A percentile compares a stretch with the other conserved stretches of the same genome.
phyloP scores from a whole-genome alignment of 2,888 invertebrate genomes.

The Lissocephala sabroskyi region DNA sequence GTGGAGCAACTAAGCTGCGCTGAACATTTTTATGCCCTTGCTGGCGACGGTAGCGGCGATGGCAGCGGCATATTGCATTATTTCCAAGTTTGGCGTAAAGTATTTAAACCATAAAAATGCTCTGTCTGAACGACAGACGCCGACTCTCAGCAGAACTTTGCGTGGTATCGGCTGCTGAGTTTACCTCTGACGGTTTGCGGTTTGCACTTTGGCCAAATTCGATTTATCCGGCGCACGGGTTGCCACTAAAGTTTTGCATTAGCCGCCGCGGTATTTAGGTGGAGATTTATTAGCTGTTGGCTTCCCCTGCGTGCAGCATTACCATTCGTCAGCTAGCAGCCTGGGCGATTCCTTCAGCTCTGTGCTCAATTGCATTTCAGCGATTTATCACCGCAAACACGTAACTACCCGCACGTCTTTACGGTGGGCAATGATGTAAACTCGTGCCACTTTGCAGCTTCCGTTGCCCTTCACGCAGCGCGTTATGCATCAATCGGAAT shows the following conservation, averaged over 20 bases:
- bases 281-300: constrained; percentile 47
- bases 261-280: constrained; percentile 32
- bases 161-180: neutral
- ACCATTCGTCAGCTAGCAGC: neutral
- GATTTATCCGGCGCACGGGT: constrained; percentile 17
- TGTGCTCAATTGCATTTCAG: constrained; percentile 1
- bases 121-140: neutral
- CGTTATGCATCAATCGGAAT: too few relatives aligned
- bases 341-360: too few relatives aligned
- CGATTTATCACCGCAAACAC: constrained; percentile 42
- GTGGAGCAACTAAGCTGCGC: constrained; percentile 1
- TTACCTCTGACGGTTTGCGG: neutral
- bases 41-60: neutral
- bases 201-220: neutral
- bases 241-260: constrained; percentile 40
- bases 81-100: constrained; percentile 48
- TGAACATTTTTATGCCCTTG: constrained; percentile 31
- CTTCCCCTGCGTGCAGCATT: constrained; percentile 15
- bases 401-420: constrained; percentile 20
- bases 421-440: too few relatives aligned
- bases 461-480: too few relatives aligned
- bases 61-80: constrained; percentile 32
- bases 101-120: constrained; percentile 48
- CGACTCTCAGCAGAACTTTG: too few relatives aligned
- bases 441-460: too few relatives aligned